Conservation (phyloP, 2,888 invertebrate genomes). For the Neocrepidodera transversa region DNA sequence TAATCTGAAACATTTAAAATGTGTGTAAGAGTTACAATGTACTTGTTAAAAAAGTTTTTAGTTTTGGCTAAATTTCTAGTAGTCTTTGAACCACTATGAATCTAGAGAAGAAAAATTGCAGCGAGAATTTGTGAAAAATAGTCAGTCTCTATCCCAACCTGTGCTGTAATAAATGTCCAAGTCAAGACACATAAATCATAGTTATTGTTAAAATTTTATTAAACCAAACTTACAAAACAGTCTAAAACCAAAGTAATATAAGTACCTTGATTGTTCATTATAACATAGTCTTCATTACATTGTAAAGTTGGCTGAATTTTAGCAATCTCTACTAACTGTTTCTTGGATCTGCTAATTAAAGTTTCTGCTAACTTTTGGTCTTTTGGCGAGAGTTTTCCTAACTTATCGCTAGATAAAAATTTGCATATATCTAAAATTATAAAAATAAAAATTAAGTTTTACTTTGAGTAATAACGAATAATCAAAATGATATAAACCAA, state of each 20-base stretch:
- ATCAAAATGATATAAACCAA: neutral
- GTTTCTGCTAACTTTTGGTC: conserved; percentile 41
- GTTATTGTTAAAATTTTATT: neutral
- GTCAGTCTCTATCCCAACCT: too few species aligned
- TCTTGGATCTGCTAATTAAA: conserved; percentile 44
- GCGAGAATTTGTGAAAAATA: too few species aligned
- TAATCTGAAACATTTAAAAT: too few species aligned
- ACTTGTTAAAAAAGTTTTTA: too few species aligned
- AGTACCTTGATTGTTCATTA: conserved; percentile 43
- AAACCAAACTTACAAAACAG: conserved; percentile 5
- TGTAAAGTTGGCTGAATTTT: conserved; percentile 36
- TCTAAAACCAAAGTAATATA: conserved; percentile 4
- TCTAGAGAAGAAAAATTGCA: too few species aligned
- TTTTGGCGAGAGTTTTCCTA: conserved; percentile 38
- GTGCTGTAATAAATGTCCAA: too few species aligned
- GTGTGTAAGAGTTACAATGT: too few species aligned
- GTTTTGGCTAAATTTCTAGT: too few species aligned
- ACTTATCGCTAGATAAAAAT: conserved; percentile 42
- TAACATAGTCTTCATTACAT: conserved; percentile 43
- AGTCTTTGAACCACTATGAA: too few species aligned
- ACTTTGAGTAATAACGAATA: neutral
- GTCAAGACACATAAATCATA: too few species aligned
- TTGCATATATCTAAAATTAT: conserved; percentile 45
- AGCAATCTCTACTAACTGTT: conserved; percentile 42
- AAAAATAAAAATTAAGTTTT: neutral